phyloP scores from a whole-genome alignment of 92 coral and sea anemone genomes.

The Zoanthus sociatus region DNA sequence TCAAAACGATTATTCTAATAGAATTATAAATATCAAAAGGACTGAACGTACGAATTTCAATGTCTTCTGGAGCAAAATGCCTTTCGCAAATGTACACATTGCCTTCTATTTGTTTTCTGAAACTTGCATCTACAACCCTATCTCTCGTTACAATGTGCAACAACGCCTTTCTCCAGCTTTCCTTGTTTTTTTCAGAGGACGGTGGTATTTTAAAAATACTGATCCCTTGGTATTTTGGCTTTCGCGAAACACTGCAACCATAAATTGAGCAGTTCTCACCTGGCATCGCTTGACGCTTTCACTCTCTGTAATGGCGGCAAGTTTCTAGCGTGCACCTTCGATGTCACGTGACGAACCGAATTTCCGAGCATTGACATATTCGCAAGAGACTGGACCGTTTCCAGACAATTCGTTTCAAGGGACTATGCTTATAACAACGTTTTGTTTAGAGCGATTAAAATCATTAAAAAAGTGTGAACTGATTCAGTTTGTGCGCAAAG shows the following conservation, averaged over 20 bases:
- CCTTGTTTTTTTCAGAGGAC: too few relatives aligned
- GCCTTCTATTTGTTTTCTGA: slow-evolving; percentile 47
- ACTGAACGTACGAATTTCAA: slow-evolving; percentile 48
- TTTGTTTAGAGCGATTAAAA: too few relatives aligned
- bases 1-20: not conserved
- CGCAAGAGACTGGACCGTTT: too few relatives aligned
- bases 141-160: slow-evolving; percentile 43
- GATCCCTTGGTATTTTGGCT: slow-evolving; percentile 31
- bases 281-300: not conserved
- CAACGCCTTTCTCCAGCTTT: slow-evolving; percentile 45
- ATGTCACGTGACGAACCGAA: slow-evolving; percentile 33
- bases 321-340: slow-evolving; percentile 16
- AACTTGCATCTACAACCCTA: slow-evolving; percentile 49
- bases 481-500: too few relatives aligned
- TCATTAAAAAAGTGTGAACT: too few relatives aligned
- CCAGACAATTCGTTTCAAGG: too few relatives aligned
- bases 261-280: slow-evolving; percentile 32
- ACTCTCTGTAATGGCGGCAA: slow-evolving; percentile 1
- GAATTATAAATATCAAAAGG: not conserved
- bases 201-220: slow-evolving; percentile 36
- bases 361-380: slow-evolving; percentile 39
- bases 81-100: slow-evolving; percentile 49
- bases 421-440: not conserved
- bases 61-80: slow-evolving; percentile 52
- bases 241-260: slow-evolving; percentile 42